A percentile compares a stretch with the other conserved stretches of the same genome.
phyloP scores from a whole-genome alignment of 2,113 vertebrate species.

The Bettongia penicillata region DNA sequence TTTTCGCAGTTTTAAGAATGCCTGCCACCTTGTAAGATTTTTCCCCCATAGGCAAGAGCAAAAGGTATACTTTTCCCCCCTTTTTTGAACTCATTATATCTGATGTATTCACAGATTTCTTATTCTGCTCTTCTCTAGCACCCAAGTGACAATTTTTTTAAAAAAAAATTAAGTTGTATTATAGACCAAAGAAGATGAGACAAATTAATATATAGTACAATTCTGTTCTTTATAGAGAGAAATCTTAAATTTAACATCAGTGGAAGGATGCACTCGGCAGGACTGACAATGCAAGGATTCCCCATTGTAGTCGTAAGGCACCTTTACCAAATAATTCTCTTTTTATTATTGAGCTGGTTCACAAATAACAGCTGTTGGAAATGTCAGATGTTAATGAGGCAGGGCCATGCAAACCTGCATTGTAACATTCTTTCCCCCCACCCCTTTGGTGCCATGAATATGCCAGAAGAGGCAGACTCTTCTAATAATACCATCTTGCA shows the following conservation, averaged over 20 bases:
- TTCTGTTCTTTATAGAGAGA: slow-evolving; percentile 55
- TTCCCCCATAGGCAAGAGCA: background rate
- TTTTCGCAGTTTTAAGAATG: slow-evolving; percentile 20
- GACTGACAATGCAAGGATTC: slow-evolving; percentile 68
- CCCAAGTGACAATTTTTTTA: slow-evolving; percentile 36
- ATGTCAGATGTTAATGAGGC: slow-evolving; percentile 87
- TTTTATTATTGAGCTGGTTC: slow-evolving; percentile 87
- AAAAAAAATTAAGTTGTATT: slow-evolving; percentile 66
- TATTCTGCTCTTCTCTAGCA: slow-evolving; percentile 38
- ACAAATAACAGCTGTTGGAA: slow-evolving; percentile 90
- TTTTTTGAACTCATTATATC: background rate
- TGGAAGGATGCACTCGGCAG: slow-evolving; percentile 69
- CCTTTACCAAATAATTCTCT: slow-evolving; percentile 82
- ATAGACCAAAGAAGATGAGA: slow-evolving; percentile 50
- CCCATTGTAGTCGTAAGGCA: slow-evolving; percentile 72
- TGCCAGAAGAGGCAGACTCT: slow-evolving; percentile 86
- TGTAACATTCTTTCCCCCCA: slow-evolving; percentile 79
- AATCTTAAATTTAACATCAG: slow-evolving; percentile 72
- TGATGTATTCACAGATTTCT: slow-evolving; percentile 35
- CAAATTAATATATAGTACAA: slow-evolving; percentile 45
- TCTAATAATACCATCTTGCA: slow-evolving; percentile 91
- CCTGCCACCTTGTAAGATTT: background rate
- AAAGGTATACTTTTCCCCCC: background rate
- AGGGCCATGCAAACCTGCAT: slow-evolving; percentile 83
- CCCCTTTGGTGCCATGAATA: slow-evolving; percentile 82